Base-by-base conservation (phyloP, 2,113 vertebrate species). In the Panthera leo region DNA sequence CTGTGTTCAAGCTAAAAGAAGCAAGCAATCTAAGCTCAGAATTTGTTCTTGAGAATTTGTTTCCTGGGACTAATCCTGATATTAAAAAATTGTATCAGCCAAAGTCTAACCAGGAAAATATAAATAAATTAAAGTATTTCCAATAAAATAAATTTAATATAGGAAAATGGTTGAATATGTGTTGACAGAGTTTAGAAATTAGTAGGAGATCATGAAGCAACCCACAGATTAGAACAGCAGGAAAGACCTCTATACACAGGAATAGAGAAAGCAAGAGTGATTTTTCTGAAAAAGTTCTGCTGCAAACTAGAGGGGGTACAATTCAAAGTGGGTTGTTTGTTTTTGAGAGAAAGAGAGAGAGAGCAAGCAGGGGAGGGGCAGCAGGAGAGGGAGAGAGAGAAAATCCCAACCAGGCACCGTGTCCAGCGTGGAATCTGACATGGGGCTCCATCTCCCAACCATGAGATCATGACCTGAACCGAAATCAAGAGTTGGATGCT, bases 101-200 rank as follows among this genome's bases (percentile, higher is more conserved):
- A 90, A 94, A 1, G 18, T 71, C 42, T 70, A 94, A 76, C 16
- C 18, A 85, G 63, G 53, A 94, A 89, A 95, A 95, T 67, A 94
- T 31, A 95, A 80, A 88, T 58, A 68, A 53, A 58, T 58, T 65
- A 68, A 92, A 12, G 2, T 36, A 70, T n/a, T 80, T 92, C 9
- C 85, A 79, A 88, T 87, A 58, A 89, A 83, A 5, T 12, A 95
- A 90, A 85, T 79, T 27, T 82, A 87, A n/a, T 36, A 76, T 13
- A 95, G 53, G 63, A 29, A 34, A 94, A 76, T 31, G 1, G 31
- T 63, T 68, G 29, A 16, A 91, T 3, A 73, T 45, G 27, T 88
- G 31, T 85, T 85, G 29, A 23, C 23, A 85, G 48, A 67, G 2
- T 36, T 78, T 16, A 88, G 80, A 68, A 85, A 25, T 13, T 79